Evolutionary conservation across 2,888 invertebrate species (phyloP).

Genomic region (Xiphydria camelus): DNA sequence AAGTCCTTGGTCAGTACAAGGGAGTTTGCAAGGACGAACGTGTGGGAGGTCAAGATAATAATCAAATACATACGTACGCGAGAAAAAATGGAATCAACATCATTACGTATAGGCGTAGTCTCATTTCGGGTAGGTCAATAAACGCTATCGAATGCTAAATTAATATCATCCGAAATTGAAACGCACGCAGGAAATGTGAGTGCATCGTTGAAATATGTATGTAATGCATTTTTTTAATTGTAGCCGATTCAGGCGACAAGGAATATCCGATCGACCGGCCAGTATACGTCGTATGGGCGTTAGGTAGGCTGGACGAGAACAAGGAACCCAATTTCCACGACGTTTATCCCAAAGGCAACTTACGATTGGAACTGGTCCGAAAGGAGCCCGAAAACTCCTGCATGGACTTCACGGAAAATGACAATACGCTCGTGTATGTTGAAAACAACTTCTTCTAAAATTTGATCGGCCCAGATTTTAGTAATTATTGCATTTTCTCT

Average conservation of each 20-base stretch:
- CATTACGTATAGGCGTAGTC: constrained; percentile 75
- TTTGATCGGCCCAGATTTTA: not conserved
- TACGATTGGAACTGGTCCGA: constrained; percentile 69
- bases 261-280: constrained; percentile 68
- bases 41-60: constrained; percentile 81
- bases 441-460: constrained; percentile 45
- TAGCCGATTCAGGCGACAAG: constrained; percentile 79
- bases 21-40: constrained; percentile 85
- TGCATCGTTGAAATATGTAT: not conserved
- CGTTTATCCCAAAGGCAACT: constrained; percentile 73
- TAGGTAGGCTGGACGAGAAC: constrained; percentile 76
- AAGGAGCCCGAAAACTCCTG: constrained; percentile 72
- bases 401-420: constrained; percentile 68
- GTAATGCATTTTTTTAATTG: constrained; percentile 11
- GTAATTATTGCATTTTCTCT: not conserved
- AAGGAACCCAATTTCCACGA: constrained; percentile 84
- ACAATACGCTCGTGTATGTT: constrained; percentile 39
- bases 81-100: constrained; percentile 77
- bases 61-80: constrained; percentile 76
- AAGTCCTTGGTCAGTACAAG: constrained; percentile 81
- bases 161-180: not conserved
- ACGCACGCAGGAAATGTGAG: not conserved
- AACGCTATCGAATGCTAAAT: not conserved
- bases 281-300: constrained; percentile 77
- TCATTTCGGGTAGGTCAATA: constrained; percentile 70